These are phyloP conservation scores for Oreortyx pictus DNA, from an alignment of 2,797 vertebrate species.

Conservation along the genomic window DNA sequence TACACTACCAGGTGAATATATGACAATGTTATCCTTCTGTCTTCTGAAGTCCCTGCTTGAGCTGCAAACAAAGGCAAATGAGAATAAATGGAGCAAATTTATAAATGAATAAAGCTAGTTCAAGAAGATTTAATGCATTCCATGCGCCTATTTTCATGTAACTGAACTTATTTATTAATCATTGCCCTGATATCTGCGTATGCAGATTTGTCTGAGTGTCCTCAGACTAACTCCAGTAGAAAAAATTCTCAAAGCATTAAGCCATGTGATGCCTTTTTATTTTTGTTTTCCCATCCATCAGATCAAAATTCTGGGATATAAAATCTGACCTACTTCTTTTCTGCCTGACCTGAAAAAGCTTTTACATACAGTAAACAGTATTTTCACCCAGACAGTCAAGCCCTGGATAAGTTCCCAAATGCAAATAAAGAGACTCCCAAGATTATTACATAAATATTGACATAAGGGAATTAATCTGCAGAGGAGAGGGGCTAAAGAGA, in stretches of 20 bases:
- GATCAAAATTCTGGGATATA: slow-evolving; percentile 41
- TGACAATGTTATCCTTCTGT: neutral
- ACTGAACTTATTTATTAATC: neutral
- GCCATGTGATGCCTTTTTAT: neutral
- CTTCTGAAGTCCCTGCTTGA: neutral
- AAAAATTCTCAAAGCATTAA: slow-evolving; percentile 15
- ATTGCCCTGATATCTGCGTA: neutral
- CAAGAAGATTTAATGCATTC: neutral
- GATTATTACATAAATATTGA: slow-evolving; percentile 47
- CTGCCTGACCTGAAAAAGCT: slow-evolving; percentile 40
- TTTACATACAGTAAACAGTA: slow-evolving; percentile 15
- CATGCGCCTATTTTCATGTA: neutral
- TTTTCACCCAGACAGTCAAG: slow-evolving; percentile 36
- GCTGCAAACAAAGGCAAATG: neutral
- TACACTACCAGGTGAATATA: neutral
- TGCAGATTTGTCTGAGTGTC: neutral
- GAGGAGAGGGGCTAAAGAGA: neutral
- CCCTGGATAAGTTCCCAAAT: slow-evolving; percentile 23
- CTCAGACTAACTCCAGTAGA: slow-evolving; percentile 23
- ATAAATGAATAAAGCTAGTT: too few species aligned
- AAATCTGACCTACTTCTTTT: slow-evolving; percentile 59
- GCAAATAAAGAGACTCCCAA: slow-evolving; percentile 4
- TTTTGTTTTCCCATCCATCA: slow-evolving; percentile 38
- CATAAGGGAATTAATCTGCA: slow-evolving; percentile 7
- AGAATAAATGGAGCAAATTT: neutral